Percentiles rank a stretch among this genome's conserved stretches.
phyloP scores from a whole-genome alignment of 2,113 vertebrate genomes.

The Otus sunia region DNA sequence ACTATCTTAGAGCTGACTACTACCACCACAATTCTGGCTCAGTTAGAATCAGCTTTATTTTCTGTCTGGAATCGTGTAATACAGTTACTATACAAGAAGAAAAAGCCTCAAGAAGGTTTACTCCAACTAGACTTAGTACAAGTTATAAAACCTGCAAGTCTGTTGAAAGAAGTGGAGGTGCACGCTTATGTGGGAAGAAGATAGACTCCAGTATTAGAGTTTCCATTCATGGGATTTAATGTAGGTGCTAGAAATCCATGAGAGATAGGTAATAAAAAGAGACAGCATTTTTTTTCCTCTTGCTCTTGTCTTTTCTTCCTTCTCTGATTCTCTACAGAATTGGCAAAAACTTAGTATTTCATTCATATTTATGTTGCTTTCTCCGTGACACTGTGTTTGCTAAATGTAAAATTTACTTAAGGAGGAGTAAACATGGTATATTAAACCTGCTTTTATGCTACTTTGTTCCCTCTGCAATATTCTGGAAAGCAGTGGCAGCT shows the following conservation, averaged over 20 bases:
- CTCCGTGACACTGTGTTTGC: not conserved
- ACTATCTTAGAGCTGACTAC: not conserved
- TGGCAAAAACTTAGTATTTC: not conserved
- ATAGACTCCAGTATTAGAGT: not conserved
- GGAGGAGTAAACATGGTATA: not conserved
- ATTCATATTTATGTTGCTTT: not conserved
- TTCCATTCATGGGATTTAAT: not conserved
- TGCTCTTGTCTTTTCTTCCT: not conserved
- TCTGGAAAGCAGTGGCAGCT: not conserved
- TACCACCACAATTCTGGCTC: not conserved
- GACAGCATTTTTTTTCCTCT: accelerated
- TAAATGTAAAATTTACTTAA: not conserved
- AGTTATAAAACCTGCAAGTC: not conserved
- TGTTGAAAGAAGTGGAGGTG: not conserved
- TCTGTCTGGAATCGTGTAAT: not conserved
- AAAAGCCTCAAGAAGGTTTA: not conserved
- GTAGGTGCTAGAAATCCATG: not conserved
- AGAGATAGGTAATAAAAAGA: not conserved
- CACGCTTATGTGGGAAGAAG: not conserved
- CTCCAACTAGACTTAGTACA: not conserved
- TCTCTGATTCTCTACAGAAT: not conserved
- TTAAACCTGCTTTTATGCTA: not conserved
- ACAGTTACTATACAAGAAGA: not conserved
- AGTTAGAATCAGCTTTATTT: not conserved
- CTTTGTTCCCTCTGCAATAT: not conserved